phyloP scores from a whole-genome alignment of 2,113 vertebrate genomes.

The Nibea albiflora region DNA sequence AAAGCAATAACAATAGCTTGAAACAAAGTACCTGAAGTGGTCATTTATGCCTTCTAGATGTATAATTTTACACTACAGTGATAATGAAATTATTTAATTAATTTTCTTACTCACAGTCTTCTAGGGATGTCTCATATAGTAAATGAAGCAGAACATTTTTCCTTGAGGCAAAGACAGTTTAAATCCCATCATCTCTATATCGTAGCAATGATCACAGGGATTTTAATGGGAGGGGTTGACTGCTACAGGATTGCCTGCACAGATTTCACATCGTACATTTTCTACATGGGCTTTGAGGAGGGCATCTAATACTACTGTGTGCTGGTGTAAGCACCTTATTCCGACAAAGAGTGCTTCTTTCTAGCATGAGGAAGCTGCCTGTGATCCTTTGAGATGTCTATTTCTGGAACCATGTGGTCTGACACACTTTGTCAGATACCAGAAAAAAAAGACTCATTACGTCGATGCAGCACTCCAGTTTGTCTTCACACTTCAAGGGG shows the following conservation, averaged over 20 bases:
- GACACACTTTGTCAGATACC: constrained; percentile 32
- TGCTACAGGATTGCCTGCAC: not conserved
- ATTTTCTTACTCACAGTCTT: not conserved
- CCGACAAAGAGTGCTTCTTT: not conserved
- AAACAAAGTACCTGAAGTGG: not conserved
- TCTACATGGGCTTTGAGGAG: not conserved
- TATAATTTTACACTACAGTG: not conserved
- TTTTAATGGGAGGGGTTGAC: not conserved
- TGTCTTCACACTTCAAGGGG: not conserved
- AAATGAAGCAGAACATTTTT: constrained; percentile 12
- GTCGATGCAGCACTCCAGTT: not conserved
- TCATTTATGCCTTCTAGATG: not conserved
- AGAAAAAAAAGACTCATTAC: not conserved
- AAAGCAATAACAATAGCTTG: not conserved
- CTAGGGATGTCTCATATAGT: constrained; percentile 23
- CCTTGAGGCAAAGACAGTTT: constrained; percentile 1
- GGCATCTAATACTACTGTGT: not conserved
- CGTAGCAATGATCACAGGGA: not conserved
- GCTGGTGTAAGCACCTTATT: constrained; percentile 1
- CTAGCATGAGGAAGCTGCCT: constrained; percentile 5
- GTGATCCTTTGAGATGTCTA: constrained; percentile 39
- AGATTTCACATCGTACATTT: not conserved
- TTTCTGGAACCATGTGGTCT: constrained; percentile 42
- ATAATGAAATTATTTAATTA: not conserved
- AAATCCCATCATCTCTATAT: not conserved